phyloP scores from a whole-genome alignment of 2,113 vertebrate genomes.

The Dipodomys merriami region DNA sequence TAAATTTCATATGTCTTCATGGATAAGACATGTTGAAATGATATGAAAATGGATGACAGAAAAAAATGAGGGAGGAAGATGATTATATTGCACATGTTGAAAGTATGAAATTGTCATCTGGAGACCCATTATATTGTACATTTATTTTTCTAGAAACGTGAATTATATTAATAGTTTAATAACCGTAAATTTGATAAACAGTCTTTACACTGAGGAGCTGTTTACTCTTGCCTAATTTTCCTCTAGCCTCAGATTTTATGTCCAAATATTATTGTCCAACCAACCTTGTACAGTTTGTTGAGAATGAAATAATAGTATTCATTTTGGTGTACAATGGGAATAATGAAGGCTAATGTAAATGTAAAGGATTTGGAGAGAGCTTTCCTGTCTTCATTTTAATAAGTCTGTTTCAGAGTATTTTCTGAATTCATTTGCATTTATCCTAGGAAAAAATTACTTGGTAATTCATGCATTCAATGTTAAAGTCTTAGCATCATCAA shows the following conservation, averaged over 20 bases:
- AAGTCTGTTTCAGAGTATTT: background rate
- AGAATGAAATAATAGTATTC: background rate
- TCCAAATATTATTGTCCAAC: background rate
- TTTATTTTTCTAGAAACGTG: background rate
- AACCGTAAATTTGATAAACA: background rate
- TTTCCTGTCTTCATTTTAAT: background rate
- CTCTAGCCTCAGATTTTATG: background rate
- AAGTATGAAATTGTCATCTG: too few relatives aligned
- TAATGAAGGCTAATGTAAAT: background rate
- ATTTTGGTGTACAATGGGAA: background rate
- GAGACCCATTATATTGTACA: too few relatives aligned
- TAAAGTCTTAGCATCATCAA: background rate
- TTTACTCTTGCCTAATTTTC: background rate
- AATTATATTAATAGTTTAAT: background rate
- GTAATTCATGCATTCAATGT: background rate
- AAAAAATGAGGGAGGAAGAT: too few relatives aligned
- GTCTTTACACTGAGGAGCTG: background rate
- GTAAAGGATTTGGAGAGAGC: background rate
- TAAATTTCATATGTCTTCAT: too few relatives aligned
- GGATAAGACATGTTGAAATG: too few relatives aligned
- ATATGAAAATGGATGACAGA: too few relatives aligned
- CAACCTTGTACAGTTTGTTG: background rate
- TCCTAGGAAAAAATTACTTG: background rate
- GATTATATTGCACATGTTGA: too few relatives aligned
- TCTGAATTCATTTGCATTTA: background rate